These are phyloP conservation scores for Trissonchulus latispiculum DNA, from an alignment of 2,888 invertebrate genomes.

Conservation along the genomic window DNA sequence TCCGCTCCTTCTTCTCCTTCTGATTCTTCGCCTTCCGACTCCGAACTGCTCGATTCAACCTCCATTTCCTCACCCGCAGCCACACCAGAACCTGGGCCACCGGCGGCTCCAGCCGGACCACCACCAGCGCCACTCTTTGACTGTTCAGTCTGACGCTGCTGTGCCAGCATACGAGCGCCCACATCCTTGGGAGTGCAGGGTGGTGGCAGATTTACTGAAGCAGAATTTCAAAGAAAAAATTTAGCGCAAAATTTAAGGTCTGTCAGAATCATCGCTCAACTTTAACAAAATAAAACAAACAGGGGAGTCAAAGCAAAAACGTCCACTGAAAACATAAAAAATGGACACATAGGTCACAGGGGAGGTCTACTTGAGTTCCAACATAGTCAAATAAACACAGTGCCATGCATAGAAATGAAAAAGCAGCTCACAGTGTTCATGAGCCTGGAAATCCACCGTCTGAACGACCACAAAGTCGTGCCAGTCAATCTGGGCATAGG, in stretches of 20 bases:
- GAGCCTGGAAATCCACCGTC: conserved; percentile 95
- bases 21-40: conserved; percentile 25
- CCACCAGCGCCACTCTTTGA: conserved; percentile 31
- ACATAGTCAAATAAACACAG: too few species aligned
- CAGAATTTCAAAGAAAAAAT: too few species aligned
- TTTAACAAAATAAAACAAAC: too few species aligned
- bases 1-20: conserved; percentile 3
- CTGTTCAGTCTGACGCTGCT: conserved; percentile 43
- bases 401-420: too few species aligned
- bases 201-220: conserved; percentile 47
- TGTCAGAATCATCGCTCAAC: too few species aligned
- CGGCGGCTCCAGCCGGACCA: background rate
- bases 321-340: too few species aligned
- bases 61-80: conserved; percentile 32
- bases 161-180: conserved; percentile 49
- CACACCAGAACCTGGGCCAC: conserved; percentile 24
- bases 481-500: conserved; percentile 97
- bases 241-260: too few species aligned
- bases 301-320: too few species aligned
- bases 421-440: conserved; percentile 66
- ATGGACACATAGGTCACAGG: too few species aligned
- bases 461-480: conserved; percentile 99
- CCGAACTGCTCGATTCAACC: conserved; percentile 22
- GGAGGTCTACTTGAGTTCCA: too few species aligned
- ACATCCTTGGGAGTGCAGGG: conserved; percentile 52